Conservation (phyloP, 2,888 invertebrate genomes). For the Carterocephalus palaemon region DNA sequence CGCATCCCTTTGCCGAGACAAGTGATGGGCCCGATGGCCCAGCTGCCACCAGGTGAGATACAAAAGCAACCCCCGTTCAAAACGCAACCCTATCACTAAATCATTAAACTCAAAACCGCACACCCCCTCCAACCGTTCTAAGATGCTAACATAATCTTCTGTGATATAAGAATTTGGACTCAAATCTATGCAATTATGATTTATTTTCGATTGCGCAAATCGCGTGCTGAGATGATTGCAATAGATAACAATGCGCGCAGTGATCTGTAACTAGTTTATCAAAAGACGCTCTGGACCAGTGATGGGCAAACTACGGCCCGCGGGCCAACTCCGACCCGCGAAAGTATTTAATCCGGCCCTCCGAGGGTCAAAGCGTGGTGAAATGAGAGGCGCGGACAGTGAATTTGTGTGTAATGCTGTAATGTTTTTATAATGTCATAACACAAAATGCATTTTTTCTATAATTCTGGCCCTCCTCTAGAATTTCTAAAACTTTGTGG, state of each 20-base stretch:
- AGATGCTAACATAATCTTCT: constrained; percentile 40
- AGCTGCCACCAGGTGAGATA: constrained; percentile 68
- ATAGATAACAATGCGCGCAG: constrained; percentile 65
- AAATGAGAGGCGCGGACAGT: no score
- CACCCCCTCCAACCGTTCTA: constrained; percentile 24
- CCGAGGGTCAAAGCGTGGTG: no score
- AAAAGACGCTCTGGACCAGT: constrained; percentile 45
- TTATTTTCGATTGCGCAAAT: constrained; percentile 37
- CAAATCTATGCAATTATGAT: constrained; percentile 41
- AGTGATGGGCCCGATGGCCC: constrained; percentile 66
- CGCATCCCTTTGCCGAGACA: constrained; percentile 76
- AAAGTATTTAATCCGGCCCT: no score
- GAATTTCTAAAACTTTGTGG: no score
- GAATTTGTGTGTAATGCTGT: no score
- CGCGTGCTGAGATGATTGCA: constrained; percentile 50
- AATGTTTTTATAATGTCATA: no score
- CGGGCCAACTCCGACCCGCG: no score
- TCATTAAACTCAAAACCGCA: constrained; percentile 28
- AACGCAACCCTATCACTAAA: constrained; percentile 35
- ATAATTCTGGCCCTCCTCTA: no score
- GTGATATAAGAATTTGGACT: constrained; percentile 47
- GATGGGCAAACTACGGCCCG: no score
- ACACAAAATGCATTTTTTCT: no score
- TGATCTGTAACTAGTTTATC: constrained; percentile 70
- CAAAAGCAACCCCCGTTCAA: constrained; percentile 31